phyloP scores from a whole-genome alignment of 37 sponge, comb jelly and placozoan genomes.

The Cladorhizidae sp. region DNA sequence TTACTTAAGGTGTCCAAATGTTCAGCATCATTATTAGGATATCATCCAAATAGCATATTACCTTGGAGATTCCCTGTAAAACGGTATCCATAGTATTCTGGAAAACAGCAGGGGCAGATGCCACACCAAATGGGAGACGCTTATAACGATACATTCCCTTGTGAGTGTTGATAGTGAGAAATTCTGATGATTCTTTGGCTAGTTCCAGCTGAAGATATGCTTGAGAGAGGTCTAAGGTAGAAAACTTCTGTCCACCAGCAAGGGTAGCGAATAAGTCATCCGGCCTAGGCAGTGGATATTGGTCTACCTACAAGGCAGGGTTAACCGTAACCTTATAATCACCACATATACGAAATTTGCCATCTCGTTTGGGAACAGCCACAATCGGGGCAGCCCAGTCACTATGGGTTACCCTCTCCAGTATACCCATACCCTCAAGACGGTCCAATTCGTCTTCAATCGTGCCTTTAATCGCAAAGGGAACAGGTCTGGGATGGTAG shows the following conservation, averaged over 20 bases:
- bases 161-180: constrained; percentile 19
- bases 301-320: too few species aligned
- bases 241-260: constrained; percentile 9
- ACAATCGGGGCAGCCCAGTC: constrained; percentile 75
- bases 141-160: constrained; percentile 22
- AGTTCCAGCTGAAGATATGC: constrained; percentile 42
- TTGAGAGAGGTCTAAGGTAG: constrained; percentile 26
- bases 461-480: constrained; percentile 7
- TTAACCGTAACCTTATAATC: too few species aligned
- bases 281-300: constrained; percentile 40
- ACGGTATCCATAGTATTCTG: constrained; percentile 23
- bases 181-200: constrained; percentile 10
- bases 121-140: constrained; percentile 15
- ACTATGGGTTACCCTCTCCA: constrained; percentile 34
- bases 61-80: constrained; percentile 13
- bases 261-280: constrained; percentile 43
- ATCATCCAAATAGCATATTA: too few species aligned
- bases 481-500: too few species aligned
- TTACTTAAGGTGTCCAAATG: constrained; percentile 11
- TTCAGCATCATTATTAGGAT: too few species aligned
- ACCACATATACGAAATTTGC: constrained; percentile 43
- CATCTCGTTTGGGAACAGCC: constrained; percentile 55
- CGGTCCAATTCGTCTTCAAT: constrained; percentile 26
- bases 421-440: constrained; percentile 38
- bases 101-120: constrained; percentile 26